Base-by-base conservation (phyloP, 2,113 vertebrate species). In the Struthio camelus region DNA sequence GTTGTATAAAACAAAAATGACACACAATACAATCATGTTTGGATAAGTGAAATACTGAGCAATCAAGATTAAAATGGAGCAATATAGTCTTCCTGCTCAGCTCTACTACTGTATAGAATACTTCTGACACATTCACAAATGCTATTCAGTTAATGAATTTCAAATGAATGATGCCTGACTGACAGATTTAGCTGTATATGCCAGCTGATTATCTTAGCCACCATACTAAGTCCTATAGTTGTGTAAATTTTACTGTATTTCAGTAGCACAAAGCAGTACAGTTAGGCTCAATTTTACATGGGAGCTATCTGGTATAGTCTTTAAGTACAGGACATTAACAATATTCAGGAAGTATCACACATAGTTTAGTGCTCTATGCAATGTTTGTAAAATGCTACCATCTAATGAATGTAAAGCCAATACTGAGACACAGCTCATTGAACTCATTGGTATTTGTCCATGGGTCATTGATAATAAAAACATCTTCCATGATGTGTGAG, bases 361-460 rank as follows among this genome's bases (percentile, higher is more conserved):
- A 93, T 36, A 87, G 30, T 48, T 91, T 80, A 72, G 8, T 66
- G 44, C n/a, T 85, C 11, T 70, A 28, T 70, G 72, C 54, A 96
- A 53, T 54, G 34, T 79, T 62, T 92, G 15, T 89, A 48, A 85
- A 80, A 90, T 54, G 17, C 59, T 90, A 67, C 93, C 28, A 76
- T 70, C 24, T 67, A 90, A 89, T 72, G 13, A 46, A 46, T 76
- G 83, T 77, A 94, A 97, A 93, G 58, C 54, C 87, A 95, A 92
- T 93, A 89, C 38, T 90, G 85, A 96, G 15, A 85, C 54, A 89
- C 14, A 85, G 25, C 15, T 89, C 71, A 89, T 66, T 93, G 86
- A 91, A 34, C 20, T 90, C 66, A 80, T 54, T 85, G 32, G 15
- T 87, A 66, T 94, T 72, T 77, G 76, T 85, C 85, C 89, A 76